Conservation (phyloP, 2,113 vertebrate genomes). For the Callocephalon fimbriatum region DNA sequence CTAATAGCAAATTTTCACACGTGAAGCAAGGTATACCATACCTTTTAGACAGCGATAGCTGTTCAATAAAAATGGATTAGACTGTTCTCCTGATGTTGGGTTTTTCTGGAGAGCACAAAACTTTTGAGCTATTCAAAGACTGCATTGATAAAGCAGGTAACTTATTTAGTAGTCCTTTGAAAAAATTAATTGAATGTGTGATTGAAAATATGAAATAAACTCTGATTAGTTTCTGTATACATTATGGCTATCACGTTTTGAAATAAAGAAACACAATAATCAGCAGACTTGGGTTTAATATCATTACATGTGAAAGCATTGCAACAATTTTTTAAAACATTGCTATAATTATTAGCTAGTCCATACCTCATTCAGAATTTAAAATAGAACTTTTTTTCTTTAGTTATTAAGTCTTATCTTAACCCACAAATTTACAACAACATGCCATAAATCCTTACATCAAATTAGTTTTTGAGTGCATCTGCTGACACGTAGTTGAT, state of each 20-base stretch:
- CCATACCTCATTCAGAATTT: background rate
- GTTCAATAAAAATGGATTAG: background rate
- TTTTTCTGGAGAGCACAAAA: background rate
- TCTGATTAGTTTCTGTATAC: background rate
- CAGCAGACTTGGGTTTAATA: background rate
- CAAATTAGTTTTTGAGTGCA: background rate
- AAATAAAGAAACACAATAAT: background rate
- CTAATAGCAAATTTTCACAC: background rate
- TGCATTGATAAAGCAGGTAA: background rate
- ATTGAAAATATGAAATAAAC: background rate
- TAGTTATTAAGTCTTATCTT: background rate
- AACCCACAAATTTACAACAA: background rate
- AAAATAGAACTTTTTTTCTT: background rate
- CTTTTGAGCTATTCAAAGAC: background rate
- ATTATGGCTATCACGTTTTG: background rate
- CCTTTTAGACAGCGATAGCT: fast-evolving
- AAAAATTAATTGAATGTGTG: background rate
- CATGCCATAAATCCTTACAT: background rate
- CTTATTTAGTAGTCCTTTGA: background rate
- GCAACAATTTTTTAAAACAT: background rate
- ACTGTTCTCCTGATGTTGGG: background rate
- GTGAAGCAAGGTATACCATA: background rate
- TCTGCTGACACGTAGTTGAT: background rate
- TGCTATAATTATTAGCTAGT: background rate
- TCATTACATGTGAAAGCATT: background rate